Evolutionary conservation across 1,140 invertebrate species (phyloP).

Genomic region (Drosophila leontia): DNA sequence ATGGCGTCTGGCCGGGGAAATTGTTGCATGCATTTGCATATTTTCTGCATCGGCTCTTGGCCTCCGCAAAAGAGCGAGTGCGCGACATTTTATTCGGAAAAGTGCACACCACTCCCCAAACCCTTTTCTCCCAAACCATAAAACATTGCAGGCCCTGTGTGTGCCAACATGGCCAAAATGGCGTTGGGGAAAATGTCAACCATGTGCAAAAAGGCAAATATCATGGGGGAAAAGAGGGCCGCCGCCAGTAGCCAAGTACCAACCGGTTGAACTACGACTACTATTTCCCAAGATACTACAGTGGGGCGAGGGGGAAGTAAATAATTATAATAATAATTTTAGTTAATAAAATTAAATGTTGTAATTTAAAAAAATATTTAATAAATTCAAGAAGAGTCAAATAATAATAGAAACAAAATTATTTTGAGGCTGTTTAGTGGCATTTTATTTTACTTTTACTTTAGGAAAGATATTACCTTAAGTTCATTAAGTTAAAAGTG

Average conservation of each 20-base stretch:
- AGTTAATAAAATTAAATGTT: neutral
- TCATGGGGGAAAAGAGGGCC: constrained; percentile 12
- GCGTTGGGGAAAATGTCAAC: constrained; percentile 64
- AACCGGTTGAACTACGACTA: constrained; percentile 58
- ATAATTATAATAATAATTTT: neutral
- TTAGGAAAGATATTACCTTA: no score
- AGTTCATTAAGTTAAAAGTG: no score
- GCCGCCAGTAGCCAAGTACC: constrained; percentile 50
- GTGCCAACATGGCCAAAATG: constrained; percentile 55
- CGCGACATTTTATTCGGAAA: constrained; percentile 76
- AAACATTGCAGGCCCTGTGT: constrained; percentile 26
- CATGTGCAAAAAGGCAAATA: constrained; percentile 65
- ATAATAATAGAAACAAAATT: neutral
- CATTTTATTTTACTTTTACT: no score
- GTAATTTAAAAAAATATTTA: neutral
- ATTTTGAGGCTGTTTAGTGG: neutral
- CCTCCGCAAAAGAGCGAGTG: constrained; percentile 50
- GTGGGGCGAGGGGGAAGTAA: neutral
- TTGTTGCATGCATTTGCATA: constrained; percentile 75
- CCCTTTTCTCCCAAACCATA: constrained; percentile 18
- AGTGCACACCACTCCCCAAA: constrained; percentile 42
- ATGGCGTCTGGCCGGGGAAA: constrained; percentile 63
- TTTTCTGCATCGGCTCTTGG: constrained; percentile 62
- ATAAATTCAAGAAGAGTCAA: neutral
- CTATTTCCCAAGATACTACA: constrained; percentile 39